Conservation (phyloP, 2,113 vertebrate species). For the Silurus glanis region DNA sequence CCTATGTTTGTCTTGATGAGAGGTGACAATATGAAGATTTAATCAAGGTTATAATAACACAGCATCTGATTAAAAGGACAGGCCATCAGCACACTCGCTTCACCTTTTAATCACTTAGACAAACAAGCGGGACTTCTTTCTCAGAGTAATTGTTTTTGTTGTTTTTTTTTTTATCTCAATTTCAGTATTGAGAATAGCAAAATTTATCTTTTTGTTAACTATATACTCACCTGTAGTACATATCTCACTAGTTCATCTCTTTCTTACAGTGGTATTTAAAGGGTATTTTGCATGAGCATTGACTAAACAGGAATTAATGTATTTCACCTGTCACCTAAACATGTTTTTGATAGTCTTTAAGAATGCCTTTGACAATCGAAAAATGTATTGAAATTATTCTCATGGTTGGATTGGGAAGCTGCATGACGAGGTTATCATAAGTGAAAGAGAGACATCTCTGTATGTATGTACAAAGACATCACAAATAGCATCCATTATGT, state of each 20-base stretch:
- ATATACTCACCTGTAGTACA: background rate
- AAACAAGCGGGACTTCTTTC: conserved; percentile 67
- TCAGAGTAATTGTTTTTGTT: conserved; percentile 25
- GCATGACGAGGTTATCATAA: too few species aligned
- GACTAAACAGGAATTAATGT: too few species aligned
- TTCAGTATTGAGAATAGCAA: background rate
- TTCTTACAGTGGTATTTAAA: background rate
- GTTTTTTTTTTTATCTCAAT: background rate
- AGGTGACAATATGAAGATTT: conserved; percentile 71
- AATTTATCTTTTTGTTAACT: background rate
- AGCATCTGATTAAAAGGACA: conserved; percentile 72
- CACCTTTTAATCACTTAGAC: conserved; percentile 72
- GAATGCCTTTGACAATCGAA: too few species aligned
- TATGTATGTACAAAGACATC: too few species aligned
- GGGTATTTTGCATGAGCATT: too few species aligned
- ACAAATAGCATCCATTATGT: too few species aligned
- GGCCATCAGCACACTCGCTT: conserved; percentile 72
- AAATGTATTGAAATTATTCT: too few species aligned
- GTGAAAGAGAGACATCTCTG: too few species aligned
- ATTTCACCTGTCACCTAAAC: too few species aligned
- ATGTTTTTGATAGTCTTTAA: too few species aligned
- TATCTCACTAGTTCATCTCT: background rate
- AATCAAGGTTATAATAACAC: conserved; percentile 76
- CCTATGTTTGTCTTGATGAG: conserved; percentile 69
- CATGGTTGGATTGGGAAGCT: too few species aligned